Evolutionary conservation across 2,888 invertebrate species (phyloP), one percentile per base, ranked within the genome.

Genomic region (Lithophane socia): DNA sequence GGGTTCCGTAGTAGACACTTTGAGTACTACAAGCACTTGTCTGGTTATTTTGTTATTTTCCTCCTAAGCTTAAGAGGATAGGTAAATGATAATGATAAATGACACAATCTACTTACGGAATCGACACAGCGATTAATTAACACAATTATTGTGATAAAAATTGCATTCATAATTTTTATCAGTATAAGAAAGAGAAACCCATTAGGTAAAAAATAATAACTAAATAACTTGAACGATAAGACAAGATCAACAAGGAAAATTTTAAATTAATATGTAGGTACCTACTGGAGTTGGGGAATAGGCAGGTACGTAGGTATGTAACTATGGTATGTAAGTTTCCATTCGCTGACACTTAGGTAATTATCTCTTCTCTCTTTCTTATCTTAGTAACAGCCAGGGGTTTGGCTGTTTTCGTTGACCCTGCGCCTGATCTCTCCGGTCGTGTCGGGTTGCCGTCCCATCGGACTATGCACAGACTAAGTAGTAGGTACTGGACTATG

Each of bases 241-340:
- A 66, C 64, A 69, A 64, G 56, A 65, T 16, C n/a, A n/a, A 44
- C 24, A 60, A 29, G 67, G 75, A 81, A 75, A 81, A 64, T 77
- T 1, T n/a, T n/a, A n/a, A 54, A 73, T 60, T 3, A 73, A 47
- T 64, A 37, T 8, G 18, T 44, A 24, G 24, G 21, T 52, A 29
- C 16, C 63, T n/a, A 54, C 16, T 12, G 7, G n/a, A 18, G n/a
- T 61, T 42, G 9, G 18, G 54, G n/a, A 49, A n/a, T 37, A 37
- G 37, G 29, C 29, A 29, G 29, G 29, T 29, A 29, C 29, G 29
- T 29, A 29, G 29, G 29, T 29, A 29, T 29, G 29, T 29, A 29
- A 29, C 29, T 29, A 29, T 29, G 29, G 37, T 37, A 37, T 16
- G 47, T 47, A 47, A 66, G 37, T 67, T n/a, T 29, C 37, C 12